A percentile compares a stretch with the other conserved stretches of the same genome.
Conservation (phyloP, 2,797 vertebrate genomes). For the Danio kyathit region DNA sequence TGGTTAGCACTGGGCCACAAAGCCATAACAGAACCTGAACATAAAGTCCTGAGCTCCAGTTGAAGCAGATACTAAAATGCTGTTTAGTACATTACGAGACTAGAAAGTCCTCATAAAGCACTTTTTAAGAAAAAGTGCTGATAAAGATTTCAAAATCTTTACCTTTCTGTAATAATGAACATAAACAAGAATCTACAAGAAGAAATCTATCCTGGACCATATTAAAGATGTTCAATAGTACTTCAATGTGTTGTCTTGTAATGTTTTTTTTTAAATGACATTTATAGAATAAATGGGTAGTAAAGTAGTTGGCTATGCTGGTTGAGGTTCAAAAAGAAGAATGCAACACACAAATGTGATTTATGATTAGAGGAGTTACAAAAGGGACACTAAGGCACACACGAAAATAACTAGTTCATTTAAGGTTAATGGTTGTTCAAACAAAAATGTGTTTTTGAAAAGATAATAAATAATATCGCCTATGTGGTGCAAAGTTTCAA, state of each 20-base stretch:
- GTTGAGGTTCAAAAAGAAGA: no score
- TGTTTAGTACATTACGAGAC: background rate
- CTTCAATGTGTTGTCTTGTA: no score
- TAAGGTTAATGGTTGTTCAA: slow-evolving; percentile 17
- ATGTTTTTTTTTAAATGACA: no score
- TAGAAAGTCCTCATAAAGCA: background rate
- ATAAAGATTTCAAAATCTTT: background rate
- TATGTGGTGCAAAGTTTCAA: slow-evolving; percentile 16
- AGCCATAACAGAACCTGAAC: background rate
- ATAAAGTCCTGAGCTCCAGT: background rate
- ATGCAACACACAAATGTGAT: slow-evolving; percentile 3
- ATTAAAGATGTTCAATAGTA: no score
- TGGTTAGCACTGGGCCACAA: background rate
- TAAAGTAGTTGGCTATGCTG: no score
- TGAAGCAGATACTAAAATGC: background rate
- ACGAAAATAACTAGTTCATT: slow-evolving; percentile 26
- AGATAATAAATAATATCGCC: slow-evolving; percentile 7
- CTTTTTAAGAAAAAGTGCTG: background rate
- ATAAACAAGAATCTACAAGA: background rate
- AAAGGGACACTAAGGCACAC: slow-evolving; percentile 25
- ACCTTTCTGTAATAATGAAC: no score
- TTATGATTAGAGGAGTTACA: background rate
- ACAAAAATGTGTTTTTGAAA: slow-evolving; percentile 20
- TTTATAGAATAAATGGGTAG: no score
- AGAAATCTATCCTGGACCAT: background rate